phyloP scores from a whole-genome alignment of 2,888 invertebrate species.

The Seira sanloemensis region DNA sequence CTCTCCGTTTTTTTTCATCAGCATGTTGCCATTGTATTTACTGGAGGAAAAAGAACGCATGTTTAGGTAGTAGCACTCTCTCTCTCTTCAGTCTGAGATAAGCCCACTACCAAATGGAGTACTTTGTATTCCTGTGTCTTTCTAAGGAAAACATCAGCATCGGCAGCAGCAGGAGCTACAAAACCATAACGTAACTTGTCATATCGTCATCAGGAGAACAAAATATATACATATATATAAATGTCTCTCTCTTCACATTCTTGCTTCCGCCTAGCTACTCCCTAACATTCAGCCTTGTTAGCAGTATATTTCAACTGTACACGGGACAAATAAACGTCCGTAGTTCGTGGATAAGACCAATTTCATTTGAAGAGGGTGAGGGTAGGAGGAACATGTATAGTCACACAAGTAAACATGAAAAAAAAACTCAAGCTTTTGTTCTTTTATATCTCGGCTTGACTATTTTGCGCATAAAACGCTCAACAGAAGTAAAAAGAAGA shows the following conservation, averaged over 20 bases:
- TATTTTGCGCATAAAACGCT: background rate
- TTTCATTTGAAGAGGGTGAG: too few species aligned
- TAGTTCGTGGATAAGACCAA: too few species aligned
- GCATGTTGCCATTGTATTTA: conserved; percentile 2
- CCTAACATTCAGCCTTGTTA: background rate
- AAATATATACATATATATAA: background rate
- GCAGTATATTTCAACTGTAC: background rate
- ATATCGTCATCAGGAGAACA: background rate
- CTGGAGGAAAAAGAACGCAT: background rate
- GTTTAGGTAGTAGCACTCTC: background rate
- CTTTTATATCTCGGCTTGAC: background rate
- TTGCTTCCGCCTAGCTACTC: background rate
- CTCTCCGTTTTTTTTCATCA: background rate
- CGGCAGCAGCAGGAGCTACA: background rate
- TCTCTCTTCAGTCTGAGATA: background rate
- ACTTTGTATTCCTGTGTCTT: conserved; percentile 11
- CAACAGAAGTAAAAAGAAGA: too few species aligned
- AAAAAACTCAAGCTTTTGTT: background rate
- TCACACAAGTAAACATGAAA: too few species aligned
- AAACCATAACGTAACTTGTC: conserved; percentile 3
- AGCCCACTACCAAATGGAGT: background rate
- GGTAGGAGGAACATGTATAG: too few species aligned
- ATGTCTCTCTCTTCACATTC: too few species aligned
- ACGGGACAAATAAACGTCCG: too few species aligned
- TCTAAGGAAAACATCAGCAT: background rate